Evolutionary conservation across 2,113 vertebrate genomes (phyloP).

Genomic region (Myodes glareolus): DNA sequence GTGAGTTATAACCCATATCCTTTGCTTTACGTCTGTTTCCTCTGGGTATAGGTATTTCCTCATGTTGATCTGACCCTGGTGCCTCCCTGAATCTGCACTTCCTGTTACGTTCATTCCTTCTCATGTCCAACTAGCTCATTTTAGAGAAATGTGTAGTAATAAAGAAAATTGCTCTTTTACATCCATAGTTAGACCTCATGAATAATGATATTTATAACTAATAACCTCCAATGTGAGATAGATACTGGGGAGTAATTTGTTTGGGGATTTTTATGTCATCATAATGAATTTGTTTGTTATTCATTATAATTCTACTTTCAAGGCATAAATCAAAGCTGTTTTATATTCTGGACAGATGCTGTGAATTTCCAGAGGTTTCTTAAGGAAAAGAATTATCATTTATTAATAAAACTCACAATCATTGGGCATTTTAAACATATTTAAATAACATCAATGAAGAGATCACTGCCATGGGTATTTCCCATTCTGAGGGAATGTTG

Average conservation of each 20-base stretch:
- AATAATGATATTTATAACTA: conserved; percentile 79
- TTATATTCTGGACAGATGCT: conserved; percentile 79
- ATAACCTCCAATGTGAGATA: conserved; percentile 76
- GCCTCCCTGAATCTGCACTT: not conserved
- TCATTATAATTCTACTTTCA: conserved; percentile 79
- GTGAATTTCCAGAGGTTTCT: conserved; percentile 79
- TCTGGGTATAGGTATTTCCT: not conserved
- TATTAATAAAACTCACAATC: conserved; percentile 78
- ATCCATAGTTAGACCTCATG: conserved; percentile 71
- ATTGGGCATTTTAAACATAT: conserved; percentile 66
- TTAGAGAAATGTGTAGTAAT: conserved; percentile 49
- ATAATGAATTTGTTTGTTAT: conserved; percentile 85
- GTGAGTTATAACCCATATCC: accelerated
- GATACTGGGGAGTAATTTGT: conserved; percentile 80
- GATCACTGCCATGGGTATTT: conserved; percentile 61
- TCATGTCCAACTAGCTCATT: conserved; percentile 44
- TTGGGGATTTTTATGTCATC: conserved; percentile 84
- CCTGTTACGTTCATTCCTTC: conserved; percentile 54
- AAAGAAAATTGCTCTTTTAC: conserved; percentile 73
- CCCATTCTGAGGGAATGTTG: conserved; percentile 75
- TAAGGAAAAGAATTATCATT: conserved; percentile 73
- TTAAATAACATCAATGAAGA: conserved; percentile 79
- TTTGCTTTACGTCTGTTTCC: not conserved
- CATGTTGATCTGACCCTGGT: not conserved
- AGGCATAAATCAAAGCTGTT: conserved; percentile 82